These are phyloP conservation scores for Dioctria linearis DNA, from an alignment of 2,888 invertebrate genomes.

Conservation along the genomic window DNA sequence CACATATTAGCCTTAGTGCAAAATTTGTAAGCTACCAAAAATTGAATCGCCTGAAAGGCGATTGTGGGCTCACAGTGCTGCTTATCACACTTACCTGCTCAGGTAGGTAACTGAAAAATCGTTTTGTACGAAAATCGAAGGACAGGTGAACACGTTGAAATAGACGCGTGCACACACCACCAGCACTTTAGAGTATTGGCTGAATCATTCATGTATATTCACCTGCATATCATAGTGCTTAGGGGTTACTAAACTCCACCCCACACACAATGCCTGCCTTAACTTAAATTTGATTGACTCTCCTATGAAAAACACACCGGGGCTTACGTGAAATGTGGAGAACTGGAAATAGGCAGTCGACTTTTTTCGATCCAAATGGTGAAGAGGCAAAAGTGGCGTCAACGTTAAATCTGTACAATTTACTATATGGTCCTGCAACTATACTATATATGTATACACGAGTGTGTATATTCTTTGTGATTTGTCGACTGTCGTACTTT, in stretches of 20 bases:
- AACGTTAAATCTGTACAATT: conserved; percentile 19
- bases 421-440: too few species aligned
- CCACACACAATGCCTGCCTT: conserved; percentile 59
- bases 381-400: conserved; percentile 3
- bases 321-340: conserved; percentile 18
- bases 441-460: too few species aligned
- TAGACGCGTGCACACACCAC: conserved; percentile 1
- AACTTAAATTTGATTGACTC: conserved; percentile 60
- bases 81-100: not conserved
- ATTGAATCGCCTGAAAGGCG: too few species aligned
- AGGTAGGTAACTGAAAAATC: not conserved
- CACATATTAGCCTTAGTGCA: too few species aligned
- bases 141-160: conserved; percentile 22
- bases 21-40: too few species aligned
- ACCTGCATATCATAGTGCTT: too few species aligned
- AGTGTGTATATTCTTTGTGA: too few species aligned
- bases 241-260: conserved; percentile 59
- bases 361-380: conserved; percentile 25
- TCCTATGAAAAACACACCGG: conserved; percentile 31
- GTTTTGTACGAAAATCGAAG: conserved; percentile 14
- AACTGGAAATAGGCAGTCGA: not conserved
- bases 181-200: not conserved
- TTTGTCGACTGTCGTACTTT: too few species aligned
- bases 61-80: not conserved
- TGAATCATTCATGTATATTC: not conserved